Evolutionary conservation across 1,140 invertebrate genomes (phyloP), one percentile per base, ranked within the genome.

Genomic region (Drosophila sulfurigaster): DNA sequence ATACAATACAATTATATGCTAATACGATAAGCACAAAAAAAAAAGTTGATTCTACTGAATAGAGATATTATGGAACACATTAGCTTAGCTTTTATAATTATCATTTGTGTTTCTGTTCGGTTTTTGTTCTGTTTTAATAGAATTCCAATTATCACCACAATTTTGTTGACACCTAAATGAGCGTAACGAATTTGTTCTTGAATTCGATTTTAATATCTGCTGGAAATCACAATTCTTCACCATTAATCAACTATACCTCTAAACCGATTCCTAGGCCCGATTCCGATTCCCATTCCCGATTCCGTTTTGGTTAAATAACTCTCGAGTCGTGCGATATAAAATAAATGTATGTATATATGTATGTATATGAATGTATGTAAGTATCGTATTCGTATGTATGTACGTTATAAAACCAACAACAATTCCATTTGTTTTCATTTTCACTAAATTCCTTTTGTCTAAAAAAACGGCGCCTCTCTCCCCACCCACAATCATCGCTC

Each of bases 361-460:
- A 5, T 41, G 3, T 41, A 51, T 46, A 41, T 59, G n/a, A 48
- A 13, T 38, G 30, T 60, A 7, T 60, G 35, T 59, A 28, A 30
- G 41, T 70, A 5, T 25, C 20, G 20, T 25, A 25, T 25, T 25
- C 20, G 20, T 25, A 25, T 25, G 20, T 38, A 20, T 58, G 57
- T 56, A 75, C 62, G 64, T 79, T 76, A 82, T 38, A 83, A 75
- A 85, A 75, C 69, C 79, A 86, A 86, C 78, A 86, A 85, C 82
- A 86, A 86, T 86, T 81, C 75, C 78, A 76, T 79, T 75, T 76
- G 58, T 60, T 41, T 62, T 73, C 71, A 86, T 85, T 89, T 88
- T 85, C 48, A 79, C 85, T 88, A 88, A 90, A 88, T 89, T 89
- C 75, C 71, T 82, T 88, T 85, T 90, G 71, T 89, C 85, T 88